phyloP scores from a whole-genome alignment of 2,113 vertebrate species.

The Crotophaga sulcirostris region DNA sequence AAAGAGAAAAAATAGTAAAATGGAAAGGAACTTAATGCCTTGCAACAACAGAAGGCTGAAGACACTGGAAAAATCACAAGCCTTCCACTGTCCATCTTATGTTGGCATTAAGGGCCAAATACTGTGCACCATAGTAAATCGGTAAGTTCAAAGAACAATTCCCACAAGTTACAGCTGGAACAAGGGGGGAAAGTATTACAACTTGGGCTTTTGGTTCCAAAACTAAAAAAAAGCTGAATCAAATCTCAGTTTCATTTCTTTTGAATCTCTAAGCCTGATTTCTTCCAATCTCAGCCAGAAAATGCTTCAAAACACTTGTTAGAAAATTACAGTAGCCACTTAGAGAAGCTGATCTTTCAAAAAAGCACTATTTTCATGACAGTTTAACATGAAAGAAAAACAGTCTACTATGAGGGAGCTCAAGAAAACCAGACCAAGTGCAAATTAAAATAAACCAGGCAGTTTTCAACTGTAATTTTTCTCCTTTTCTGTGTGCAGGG shows the following conservation, averaged over 20 bases:
- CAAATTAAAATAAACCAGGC: background rate
- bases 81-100: background rate
- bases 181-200: background rate
- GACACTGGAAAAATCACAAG: background rate
- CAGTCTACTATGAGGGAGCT: background rate
- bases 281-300: background rate
- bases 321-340: background rate
- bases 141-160: background rate
- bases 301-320: background rate
- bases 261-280: background rate
- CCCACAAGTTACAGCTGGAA: background rate
- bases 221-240: background rate
- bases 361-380: background rate
- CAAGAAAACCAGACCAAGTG: background rate
- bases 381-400: background rate
- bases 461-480: background rate
- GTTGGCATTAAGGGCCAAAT: background rate
- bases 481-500: background rate
- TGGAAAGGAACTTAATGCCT: background rate
- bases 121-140: background rate
- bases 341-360: background rate
- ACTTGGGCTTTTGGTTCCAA: background rate
- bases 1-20: background rate
- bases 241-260: background rate
- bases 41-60: background rate